phyloP scores from a whole-genome alignment of 2,113 vertebrate species.

The Pituophis catenifer region DNA sequence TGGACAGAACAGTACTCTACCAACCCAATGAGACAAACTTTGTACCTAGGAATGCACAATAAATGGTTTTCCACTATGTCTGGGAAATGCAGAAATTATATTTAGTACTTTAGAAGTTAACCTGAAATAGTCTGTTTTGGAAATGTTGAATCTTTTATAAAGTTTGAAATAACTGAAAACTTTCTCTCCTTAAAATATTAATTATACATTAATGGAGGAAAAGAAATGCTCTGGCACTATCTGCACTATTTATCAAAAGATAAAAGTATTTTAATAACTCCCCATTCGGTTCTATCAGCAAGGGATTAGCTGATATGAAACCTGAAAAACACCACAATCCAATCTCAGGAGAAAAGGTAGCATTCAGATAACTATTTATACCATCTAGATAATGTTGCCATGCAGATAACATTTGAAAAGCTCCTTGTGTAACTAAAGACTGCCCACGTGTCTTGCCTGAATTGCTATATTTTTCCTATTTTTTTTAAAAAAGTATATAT shows the following conservation, averaged over 20 bases:
- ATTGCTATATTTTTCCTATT: background rate
- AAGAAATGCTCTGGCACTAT: background rate
- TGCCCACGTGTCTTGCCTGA: background rate
- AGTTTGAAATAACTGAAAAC: background rate
- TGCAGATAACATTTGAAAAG: background rate
- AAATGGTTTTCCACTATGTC: background rate
- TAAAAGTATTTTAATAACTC: background rate
- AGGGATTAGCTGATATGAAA: background rate
- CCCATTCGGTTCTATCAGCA: background rate
- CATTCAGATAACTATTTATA: background rate
- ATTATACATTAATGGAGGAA: background rate
- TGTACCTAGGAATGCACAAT: background rate
- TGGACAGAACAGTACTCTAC: background rate
- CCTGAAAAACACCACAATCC: rapidly evolving
- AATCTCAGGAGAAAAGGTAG: background rate
- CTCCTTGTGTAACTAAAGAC: background rate
- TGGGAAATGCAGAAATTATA: background rate
- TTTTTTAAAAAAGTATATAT: background rate
- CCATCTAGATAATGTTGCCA: background rate
- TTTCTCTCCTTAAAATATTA: too few species aligned
- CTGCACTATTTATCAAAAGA: background rate
- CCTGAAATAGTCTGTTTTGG: background rate
- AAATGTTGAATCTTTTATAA: background rate
- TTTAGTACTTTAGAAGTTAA: constrained; percentile 1
- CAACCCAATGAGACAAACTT: background rate